Conservation (phyloP, 2,797 vertebrate genomes). For the Spinus pinus region DNA sequence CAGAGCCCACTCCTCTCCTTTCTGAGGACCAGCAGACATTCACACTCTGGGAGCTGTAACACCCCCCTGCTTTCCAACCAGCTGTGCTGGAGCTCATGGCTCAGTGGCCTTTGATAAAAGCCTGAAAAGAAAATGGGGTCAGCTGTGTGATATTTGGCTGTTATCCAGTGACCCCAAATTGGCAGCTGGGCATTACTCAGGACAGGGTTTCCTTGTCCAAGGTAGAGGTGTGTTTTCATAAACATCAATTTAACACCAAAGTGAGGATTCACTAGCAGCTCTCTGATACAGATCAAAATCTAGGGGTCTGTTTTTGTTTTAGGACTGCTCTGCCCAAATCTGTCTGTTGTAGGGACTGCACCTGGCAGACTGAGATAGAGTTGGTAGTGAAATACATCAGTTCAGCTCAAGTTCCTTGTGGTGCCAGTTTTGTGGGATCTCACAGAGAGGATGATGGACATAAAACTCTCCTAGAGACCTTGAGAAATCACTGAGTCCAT, state of each 20-base stretch:
- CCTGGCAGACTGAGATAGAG: accelerated
- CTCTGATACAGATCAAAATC: neutral
- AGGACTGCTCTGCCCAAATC: neutral
- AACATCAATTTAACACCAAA: neutral
- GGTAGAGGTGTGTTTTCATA: neutral
- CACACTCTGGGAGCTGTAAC: neutral
- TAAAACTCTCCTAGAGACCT: neutral
- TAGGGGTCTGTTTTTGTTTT: neutral
- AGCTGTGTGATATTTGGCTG: neutral
- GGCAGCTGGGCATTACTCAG: neutral
- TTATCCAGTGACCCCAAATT: neutral
- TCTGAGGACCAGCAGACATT: neutral
- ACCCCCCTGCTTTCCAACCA: neutral
- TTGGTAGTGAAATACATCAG: neutral
- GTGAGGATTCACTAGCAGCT: neutral
- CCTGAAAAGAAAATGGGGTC: neutral
- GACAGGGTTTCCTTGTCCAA: neutral
- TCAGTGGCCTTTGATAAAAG: neutral
- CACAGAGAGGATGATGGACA: neutral
- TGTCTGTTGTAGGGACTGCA: neutral
- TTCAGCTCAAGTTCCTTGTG: neutral
- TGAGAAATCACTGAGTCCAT: neutral
- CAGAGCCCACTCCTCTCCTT: neutral
- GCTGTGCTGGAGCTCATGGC: neutral
- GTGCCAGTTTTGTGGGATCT: neutral